Conservation (phyloP, 1,140 invertebrate genomes). For the Drepana arcuata region DNA sequence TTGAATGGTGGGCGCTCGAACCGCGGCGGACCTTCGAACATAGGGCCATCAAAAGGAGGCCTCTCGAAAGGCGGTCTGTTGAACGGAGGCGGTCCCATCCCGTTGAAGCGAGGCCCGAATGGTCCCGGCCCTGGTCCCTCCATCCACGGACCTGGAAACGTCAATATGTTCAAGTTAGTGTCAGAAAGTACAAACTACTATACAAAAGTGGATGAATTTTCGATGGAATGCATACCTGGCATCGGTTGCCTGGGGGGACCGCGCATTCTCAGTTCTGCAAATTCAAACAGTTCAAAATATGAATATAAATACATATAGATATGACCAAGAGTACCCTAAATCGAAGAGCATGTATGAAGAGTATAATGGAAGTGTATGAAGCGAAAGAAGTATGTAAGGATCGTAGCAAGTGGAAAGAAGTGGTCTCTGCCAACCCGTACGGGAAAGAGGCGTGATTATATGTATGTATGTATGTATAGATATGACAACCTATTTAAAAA, state of each 20-base stretch:
- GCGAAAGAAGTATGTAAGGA: too few relatives aligned
- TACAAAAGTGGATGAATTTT: too few relatives aligned
- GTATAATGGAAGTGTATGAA: too few relatives aligned
- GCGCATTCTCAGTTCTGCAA: constrained; percentile 65
- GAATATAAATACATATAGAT: too few relatives aligned
- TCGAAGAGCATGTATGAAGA: too few relatives aligned
- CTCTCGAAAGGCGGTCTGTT: constrained; percentile 49
- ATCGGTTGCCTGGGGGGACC: constrained; percentile 49
- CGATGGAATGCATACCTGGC: constrained; percentile 32
- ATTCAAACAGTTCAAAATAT: constrained; percentile 37
- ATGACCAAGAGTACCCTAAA: too few relatives aligned
- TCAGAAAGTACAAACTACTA: too few relatives aligned
- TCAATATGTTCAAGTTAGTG: too few relatives aligned
- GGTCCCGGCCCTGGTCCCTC: constrained; percentile 40
- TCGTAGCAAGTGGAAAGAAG: too few relatives aligned
- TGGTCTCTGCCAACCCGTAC: too few relatives aligned
- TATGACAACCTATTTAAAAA: constrained; percentile 1
- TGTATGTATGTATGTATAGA: too few relatives aligned
- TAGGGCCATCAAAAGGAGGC: constrained; percentile 39
- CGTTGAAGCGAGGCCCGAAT: constrained; percentile 47
- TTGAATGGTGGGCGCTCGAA: constrained; percentile 44
- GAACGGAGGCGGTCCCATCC: constrained; percentile 35
- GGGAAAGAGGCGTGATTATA: too few relatives aligned
- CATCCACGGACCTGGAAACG: constrained; percentile 65
- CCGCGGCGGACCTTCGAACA: constrained; percentile 31